These are phyloP conservation scores for Nymphalis urticae DNA, from an alignment of 2,888 invertebrate species.

Conservation along the genomic window DNA sequence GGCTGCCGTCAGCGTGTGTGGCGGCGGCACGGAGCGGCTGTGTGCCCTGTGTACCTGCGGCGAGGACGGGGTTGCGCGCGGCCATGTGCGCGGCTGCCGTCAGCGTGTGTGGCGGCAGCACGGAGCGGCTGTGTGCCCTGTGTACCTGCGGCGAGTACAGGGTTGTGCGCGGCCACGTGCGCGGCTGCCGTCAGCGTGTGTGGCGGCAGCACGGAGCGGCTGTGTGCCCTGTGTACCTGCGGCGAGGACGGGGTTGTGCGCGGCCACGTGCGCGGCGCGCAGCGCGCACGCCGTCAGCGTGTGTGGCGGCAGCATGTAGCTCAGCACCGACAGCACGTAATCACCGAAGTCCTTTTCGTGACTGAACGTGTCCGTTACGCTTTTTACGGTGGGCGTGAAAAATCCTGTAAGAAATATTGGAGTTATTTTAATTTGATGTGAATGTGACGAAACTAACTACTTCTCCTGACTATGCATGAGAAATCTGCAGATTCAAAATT, in stretches of 20 bases:
- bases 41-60: too few species aligned
- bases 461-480: too few species aligned
- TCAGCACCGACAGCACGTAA: constrained; percentile 30
- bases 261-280: constrained; percentile 41
- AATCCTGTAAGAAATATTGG: constrained; percentile 40
- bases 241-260: constrained; percentile 45
- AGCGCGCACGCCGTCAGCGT: constrained; percentile 44
- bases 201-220: too few species aligned
- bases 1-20: too few species aligned
- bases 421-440: neutral
- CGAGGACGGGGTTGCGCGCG: constrained; percentile 43
- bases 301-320: constrained; percentile 50
- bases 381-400: constrained; percentile 44
- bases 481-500: too few species aligned
- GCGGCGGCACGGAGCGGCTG: too few species aligned
- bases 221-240: too few species aligned
- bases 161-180: constrained; percentile 48
- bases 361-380: constrained; percentile 23
- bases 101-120: constrained; percentile 52
- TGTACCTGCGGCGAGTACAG: too few species aligned
- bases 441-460: too few species aligned
- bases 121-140: too few species aligned
- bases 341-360: constrained; percentile 4
- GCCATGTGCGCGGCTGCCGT: constrained; percentile 42
- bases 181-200: too few species aligned